Conservation (phyloP, 1,140 invertebrate genomes). For the Oncopeltus fasciatus region DNA sequence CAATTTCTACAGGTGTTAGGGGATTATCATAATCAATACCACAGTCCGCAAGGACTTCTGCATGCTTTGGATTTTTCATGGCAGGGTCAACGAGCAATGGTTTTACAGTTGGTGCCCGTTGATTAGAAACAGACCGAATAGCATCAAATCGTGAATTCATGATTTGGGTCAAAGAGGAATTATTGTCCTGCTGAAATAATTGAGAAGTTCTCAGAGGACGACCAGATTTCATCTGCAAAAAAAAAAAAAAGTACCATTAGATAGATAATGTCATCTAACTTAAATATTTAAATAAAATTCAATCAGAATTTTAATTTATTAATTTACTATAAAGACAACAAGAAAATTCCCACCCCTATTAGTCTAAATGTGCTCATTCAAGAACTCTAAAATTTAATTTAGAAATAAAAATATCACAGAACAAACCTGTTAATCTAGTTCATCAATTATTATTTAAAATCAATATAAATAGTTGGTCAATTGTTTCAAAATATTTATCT, state of each 20-base stretch:
- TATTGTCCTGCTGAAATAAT: constrained; percentile 68
- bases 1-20: constrained; percentile 68
- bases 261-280: background rate
- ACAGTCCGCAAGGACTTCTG: constrained; percentile 62
- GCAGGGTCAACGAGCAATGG: constrained; percentile 50
- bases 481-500: no score
- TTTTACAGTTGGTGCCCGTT: constrained; percentile 57
- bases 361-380: no score
- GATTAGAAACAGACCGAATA: constrained; percentile 54
- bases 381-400: no score
- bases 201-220: constrained; percentile 66
- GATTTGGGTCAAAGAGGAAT: constrained; percentile 53
- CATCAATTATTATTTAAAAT: no score
- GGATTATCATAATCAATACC: constrained; percentile 78
- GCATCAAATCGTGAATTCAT: constrained; percentile 63
- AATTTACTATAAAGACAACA: no score
- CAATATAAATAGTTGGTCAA: no score
- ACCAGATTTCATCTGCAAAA: constrained; percentile 41
- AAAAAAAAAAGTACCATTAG: constrained; percentile 16
- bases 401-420: no score
- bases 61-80: constrained; percentile 71
- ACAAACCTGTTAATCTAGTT: no score
- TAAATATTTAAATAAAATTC: background rate
- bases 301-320: background rate
- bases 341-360: no score